These are phyloP conservation scores for Aphidius colemani DNA, from an alignment of 2,888 invertebrate genomes.

Conservation along the genomic window DNA sequence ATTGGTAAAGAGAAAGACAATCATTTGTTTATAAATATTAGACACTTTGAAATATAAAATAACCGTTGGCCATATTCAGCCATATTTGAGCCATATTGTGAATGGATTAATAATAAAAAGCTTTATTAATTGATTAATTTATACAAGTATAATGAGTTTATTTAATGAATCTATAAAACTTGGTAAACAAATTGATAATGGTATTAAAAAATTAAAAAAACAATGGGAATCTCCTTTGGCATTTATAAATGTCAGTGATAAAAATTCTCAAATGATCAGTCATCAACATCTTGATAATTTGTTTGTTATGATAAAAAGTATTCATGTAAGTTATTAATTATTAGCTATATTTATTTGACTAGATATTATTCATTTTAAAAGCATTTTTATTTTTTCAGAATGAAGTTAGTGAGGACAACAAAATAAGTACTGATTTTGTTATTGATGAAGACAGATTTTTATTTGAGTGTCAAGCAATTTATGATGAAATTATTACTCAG, in stretches of 20 bases:
- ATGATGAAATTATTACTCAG: slow-evolving; percentile 7
- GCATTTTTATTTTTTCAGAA: neutral
- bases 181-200: neutral
- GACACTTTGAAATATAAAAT: no score
- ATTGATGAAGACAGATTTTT: slow-evolving; percentile 3
- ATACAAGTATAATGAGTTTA: no score
- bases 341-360: neutral
- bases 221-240: slow-evolving; percentile 5
- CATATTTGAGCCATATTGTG: no score
- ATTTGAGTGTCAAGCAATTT: slow-evolving; percentile 9
- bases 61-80: no score
- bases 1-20: no score
- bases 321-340: slow-evolving; percentile 5
- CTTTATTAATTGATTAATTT: no score
- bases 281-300: slow-evolving; percentile 4
- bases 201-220: slow-evolving; percentile 12
- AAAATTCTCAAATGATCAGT: neutral
- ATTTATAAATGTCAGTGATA: slow-evolving; percentile 3
- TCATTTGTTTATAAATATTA: no score
- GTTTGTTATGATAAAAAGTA: slow-evolving; percentile 2
- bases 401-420: slow-evolving; percentile 12
- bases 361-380: neutral
- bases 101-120: no score
- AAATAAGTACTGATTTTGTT: neutral
- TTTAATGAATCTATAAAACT: no score